Evolutionary conservation across 2,888 invertebrate genomes (phyloP).

Genomic region (Tribolium freemani): DNA sequence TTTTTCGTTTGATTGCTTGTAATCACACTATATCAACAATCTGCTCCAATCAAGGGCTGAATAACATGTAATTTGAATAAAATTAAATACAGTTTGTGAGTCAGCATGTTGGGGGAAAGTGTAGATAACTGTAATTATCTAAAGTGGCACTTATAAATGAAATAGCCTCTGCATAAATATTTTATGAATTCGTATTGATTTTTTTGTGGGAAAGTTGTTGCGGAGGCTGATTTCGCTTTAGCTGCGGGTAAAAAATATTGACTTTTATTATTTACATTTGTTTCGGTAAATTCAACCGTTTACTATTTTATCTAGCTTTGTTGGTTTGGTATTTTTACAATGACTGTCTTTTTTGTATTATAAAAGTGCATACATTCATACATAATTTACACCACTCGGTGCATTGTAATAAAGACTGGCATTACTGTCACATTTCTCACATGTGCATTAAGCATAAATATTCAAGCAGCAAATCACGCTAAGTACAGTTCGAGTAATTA

Average conservation of each 20-base stretch:
- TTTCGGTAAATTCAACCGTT: too few relatives aligned
- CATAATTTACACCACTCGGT: neutral
- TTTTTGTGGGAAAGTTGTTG: neutral
- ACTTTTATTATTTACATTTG: neutral
- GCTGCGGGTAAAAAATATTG: neutral
- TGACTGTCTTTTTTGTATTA: too few relatives aligned
- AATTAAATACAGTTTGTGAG: neutral
- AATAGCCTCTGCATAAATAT: neutral
- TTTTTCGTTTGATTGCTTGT: conserved; percentile 9
- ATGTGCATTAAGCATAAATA: neutral
- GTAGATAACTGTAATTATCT: neutral
- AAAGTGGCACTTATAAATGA: neutral
- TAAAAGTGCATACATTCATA: too few relatives aligned
- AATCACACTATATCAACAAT: neutral
- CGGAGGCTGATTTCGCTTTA: neutral
- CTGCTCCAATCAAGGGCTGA: neutral
- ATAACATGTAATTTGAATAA: neutral
- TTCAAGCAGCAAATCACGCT: neutral
- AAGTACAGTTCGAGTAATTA: neutral
- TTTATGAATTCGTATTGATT: neutral
- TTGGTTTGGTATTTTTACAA: too few relatives aligned
- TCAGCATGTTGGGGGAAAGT: neutral
- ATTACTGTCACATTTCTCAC: neutral
- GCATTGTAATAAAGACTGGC: neutral
- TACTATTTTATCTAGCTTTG: neutral